A percentile compares a stretch with the other conserved stretches of the same genome.
Evolutionary conservation across 2,113 vertebrate species (phyloP).

Genomic region (Stigmatopora nigra): DNA sequence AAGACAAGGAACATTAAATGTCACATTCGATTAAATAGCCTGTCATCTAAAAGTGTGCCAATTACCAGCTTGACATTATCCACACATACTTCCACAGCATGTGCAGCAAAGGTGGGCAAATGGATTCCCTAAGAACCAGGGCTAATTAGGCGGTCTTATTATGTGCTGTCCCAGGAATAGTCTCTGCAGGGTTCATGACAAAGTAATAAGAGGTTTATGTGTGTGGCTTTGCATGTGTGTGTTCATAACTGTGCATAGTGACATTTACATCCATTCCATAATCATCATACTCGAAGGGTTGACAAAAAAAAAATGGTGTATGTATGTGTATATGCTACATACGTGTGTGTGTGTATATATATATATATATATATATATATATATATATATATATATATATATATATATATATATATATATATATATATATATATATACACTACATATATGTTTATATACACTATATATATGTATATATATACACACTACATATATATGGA

Average conservation of each 20-base stretch:
- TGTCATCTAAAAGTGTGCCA: slow-evolving; percentile 27
- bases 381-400: no score
- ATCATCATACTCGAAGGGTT: background rate
- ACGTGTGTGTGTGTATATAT: no score
- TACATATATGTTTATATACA: no score
- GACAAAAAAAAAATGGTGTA: no score
- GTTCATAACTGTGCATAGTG: background rate
- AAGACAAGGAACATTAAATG: background rate
- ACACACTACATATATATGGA: no score
- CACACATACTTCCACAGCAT: slow-evolving; percentile 30
- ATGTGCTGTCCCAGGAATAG: slow-evolving; percentile 48
- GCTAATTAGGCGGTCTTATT: slow-evolving; percentile 64
- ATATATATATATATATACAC: no score
- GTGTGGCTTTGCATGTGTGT: slow-evolving; percentile 6
- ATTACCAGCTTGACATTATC: slow-evolving; percentile 33
- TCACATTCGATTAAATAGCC: slow-evolving; percentile 5
- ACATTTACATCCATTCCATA: background rate
- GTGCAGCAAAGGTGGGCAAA: slow-evolving; percentile 49
- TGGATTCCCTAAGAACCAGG: slow-evolving; percentile 60
- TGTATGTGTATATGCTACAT: no score
- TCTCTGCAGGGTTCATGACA: slow-evolving; percentile 50
- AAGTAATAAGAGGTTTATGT: slow-evolving; percentile 31
- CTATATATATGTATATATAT: no score
- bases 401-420: no score
- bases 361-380: no score